phyloP scores from a whole-genome alignment of 2,797 vertebrate genomes.

The Parauchenoglanis punctatus region DNA sequence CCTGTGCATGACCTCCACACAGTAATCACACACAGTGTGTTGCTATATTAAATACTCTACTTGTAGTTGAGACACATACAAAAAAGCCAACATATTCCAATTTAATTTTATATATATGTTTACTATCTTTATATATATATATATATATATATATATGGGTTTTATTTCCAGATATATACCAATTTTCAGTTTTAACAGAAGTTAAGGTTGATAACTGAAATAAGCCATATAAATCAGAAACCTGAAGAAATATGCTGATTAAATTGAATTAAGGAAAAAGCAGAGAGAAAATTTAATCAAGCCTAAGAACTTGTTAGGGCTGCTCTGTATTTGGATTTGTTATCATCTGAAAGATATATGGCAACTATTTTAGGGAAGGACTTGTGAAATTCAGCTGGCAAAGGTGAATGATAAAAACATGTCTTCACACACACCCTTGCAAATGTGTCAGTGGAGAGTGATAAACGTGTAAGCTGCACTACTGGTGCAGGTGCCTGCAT shows the following conservation, averaged over 20 bases:
- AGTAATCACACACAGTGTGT: background rate
- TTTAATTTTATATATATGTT: background rate
- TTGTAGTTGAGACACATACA: background rate
- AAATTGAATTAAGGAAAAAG: too few species aligned
- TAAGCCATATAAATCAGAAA: background rate
- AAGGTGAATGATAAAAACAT: background rate
- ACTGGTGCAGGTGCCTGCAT: conserved; percentile 12
- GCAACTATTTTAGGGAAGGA: background rate
- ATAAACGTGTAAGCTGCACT: conserved; percentile 47
- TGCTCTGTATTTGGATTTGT: background rate
- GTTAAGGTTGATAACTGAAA: background rate
- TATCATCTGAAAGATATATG: background rate
- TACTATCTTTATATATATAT: too few species aligned
- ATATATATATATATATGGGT: too few species aligned
- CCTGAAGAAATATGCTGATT: background rate
- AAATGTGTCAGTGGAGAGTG: conserved; percentile 58
- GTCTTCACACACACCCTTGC: conserved; percentile 50
- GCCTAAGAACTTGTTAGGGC: background rate
- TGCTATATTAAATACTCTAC: background rate
- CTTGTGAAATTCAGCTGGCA: background rate
- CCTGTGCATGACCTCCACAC: background rate
- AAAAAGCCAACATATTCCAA: background rate
- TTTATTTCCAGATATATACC: background rate
- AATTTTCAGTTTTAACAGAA: background rate
- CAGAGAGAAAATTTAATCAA: background rate